These are phyloP conservation scores for Pitta sordida DNA, from an alignment of 2,113 vertebrate genomes.

Conservation along the genomic window DNA sequence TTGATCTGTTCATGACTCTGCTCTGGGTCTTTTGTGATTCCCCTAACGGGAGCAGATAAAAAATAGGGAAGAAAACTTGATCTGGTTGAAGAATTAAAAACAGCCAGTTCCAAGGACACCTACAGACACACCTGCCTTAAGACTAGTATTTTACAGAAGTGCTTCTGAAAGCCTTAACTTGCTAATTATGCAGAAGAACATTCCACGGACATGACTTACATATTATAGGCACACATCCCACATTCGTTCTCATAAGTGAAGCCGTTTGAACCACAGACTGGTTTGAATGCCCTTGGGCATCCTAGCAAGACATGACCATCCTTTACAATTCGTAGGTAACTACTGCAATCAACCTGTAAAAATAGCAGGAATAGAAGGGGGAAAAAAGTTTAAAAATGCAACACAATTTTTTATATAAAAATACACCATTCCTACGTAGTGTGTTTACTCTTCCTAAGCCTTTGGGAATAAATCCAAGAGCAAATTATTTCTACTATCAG, in stretches of 20 bases:
- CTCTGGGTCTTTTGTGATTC: neutral
- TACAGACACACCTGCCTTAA: neutral
- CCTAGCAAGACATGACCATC: neutral
- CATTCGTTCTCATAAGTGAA: conserved; percentile 31
- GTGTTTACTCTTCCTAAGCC: neutral
- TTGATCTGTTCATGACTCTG: neutral
- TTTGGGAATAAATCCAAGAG: neutral
- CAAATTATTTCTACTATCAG: neutral
- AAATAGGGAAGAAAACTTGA: neutral
- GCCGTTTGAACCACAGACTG: conserved; percentile 52
- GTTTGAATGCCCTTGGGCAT: neutral
- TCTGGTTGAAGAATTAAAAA: neutral
- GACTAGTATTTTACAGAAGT: neutral
- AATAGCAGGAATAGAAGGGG: neutral
- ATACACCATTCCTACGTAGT: neutral
- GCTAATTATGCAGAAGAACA: neutral
- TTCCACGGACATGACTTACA: neutral
- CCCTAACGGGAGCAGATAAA: neutral
- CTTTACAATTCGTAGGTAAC: accelerated
- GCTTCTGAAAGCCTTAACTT: neutral
- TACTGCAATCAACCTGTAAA: conserved; percentile 3
- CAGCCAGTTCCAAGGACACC: neutral
- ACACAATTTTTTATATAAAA: neutral
- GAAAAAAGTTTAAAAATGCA: accelerated
- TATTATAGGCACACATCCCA: conserved; percentile 35